Conservation (phyloP, 1,140 invertebrate species). For the Calephelis virginiensis region DNA sequence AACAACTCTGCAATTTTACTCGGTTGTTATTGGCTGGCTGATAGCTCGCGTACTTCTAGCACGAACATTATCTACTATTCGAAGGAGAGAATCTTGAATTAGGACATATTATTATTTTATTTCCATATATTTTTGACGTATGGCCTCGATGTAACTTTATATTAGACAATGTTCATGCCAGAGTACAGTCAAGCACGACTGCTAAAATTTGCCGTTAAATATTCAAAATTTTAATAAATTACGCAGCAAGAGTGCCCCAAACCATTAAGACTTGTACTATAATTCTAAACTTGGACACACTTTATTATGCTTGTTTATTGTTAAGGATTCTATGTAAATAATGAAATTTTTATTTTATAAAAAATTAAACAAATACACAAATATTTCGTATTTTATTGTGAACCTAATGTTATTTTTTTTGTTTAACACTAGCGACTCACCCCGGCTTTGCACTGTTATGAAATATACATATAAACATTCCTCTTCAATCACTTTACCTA, state of each 20-base stretch:
- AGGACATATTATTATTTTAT: too few species aligned
- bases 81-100: too few species aligned
- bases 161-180: too few species aligned
- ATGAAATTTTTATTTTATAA: conserved; percentile 17
- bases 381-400: background rate
- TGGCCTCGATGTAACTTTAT: too few species aligned
- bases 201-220: conserved; percentile 1
- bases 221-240: background rate
- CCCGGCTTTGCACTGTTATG: too few species aligned
- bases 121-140: too few species aligned
- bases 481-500: too few species aligned
- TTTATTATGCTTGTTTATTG: conserved; percentile 17
- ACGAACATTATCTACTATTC: too few species aligned
- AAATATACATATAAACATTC: too few species aligned
- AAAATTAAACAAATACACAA: conserved; percentile 16
- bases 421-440: too few species aligned
- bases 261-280: conserved; percentile 12
- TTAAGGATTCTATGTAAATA: conserved; percentile 17
- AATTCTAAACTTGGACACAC: conserved; percentile 13
- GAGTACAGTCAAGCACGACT: background rate
- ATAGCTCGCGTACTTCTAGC: background rate
- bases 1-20: background rate
- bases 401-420: background rate
- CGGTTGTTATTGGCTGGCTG: background rate
- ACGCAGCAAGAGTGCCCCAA: background rate